Evolutionary conservation across 2,113 vertebrate species (phyloP).

Genomic region (Cervus canadensis): DNA sequence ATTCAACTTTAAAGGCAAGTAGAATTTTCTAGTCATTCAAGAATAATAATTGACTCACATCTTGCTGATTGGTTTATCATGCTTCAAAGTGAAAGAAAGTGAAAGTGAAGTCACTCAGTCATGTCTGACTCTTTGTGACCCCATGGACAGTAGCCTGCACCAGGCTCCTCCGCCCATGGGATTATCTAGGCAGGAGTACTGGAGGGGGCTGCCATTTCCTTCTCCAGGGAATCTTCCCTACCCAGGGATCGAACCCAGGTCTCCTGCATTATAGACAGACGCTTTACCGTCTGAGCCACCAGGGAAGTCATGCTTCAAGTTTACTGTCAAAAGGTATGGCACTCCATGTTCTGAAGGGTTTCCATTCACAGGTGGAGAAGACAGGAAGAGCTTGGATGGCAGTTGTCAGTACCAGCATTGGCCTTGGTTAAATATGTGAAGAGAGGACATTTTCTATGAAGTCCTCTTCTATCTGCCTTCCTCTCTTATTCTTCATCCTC

Average conservation of each 20-base stretch:
- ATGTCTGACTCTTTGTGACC: no score
- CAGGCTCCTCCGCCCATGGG: no score
- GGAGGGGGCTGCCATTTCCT: no score
- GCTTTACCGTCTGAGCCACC: no score
- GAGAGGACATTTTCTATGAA: not conserved
- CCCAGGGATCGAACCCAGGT: no score
- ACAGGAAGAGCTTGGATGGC: not conserved
- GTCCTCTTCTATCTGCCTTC: not conserved
- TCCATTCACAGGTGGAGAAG: not conserved
- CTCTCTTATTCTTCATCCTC: not conserved
- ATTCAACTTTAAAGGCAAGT: slow-evolving; percentile 21
- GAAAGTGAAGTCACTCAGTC: no score
- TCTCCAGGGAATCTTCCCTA: no score
- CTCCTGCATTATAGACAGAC: no score
- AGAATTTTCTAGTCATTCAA: not conserved
- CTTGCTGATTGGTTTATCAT: not conserved
- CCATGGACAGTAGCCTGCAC: no score
- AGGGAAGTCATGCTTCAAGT: not conserved
- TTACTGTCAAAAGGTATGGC: not conserved
- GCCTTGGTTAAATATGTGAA: not conserved
- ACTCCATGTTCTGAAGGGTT: not conserved
- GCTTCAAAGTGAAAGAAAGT: not conserved
- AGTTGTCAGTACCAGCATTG: not conserved
- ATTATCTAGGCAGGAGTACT: no score
- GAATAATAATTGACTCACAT: not conserved